Evolutionary conservation across 2,797 vertebrate species (phyloP), one percentile per base, ranked within the genome.

Genomic region (Poeciliopsis paucimaculata): DNA sequence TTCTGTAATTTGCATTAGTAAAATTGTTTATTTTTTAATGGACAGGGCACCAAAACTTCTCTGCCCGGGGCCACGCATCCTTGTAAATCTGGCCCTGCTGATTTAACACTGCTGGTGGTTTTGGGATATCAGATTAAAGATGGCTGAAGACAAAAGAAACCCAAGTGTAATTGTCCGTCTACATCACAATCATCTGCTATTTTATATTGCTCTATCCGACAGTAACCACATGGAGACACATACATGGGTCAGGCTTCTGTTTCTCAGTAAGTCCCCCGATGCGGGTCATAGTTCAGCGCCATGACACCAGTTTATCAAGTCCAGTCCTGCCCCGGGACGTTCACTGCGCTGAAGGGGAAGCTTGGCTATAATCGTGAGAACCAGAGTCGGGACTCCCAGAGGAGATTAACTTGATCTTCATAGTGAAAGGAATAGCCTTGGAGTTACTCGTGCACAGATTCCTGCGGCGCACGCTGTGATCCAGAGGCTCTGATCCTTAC

Each of bases 371-470:
- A 87, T 89, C 81, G 88, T 93, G 88, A 89, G 90, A 92, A 91
- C 81, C 72, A 20, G 80, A 89, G 74, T 81, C 82, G 15, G 26
- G 51, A 86, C 78, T 92, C 92, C 85, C 90, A 66, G 72, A 85
- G 84, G 92, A 83, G 82, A 82, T 82, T 71, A 90, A 93, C 82
- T 89, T 77, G 84, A 92, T 92, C 84, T 88, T 83, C 72, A 43
- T 84, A 89, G 83, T 75, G 86, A 87, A 90, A 89, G 75, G 76
- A 87, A 88, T 73, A 74, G 41, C 57, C 75, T 73, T 80, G 74
- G 70, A 88, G 72, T 78, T 77, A 75, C 57, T 55, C 71, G 80
- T 41, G 79, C 43, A 77, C 28, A 76, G 15, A 82, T 68, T 76
- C 81, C 74, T 74, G 23, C 6, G 28, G 57, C 26, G 47, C 60